Conservation (phyloP, 2,113 vertebrate genomes). For the Lepus europaeus region DNA sequence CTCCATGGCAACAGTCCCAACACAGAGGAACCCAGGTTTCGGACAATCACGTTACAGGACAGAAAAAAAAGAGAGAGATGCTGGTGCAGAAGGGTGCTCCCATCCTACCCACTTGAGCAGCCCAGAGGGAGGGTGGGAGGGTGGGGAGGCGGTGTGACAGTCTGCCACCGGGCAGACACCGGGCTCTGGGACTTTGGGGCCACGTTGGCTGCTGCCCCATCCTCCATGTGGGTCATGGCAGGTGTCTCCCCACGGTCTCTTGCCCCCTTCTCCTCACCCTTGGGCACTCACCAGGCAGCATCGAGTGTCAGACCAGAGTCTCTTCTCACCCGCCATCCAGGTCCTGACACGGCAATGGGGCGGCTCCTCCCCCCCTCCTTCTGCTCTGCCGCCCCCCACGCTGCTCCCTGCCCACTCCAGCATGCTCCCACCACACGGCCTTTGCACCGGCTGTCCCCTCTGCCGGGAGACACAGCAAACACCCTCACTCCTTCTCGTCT, state of each 20-base stretch:
- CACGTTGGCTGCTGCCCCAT: rapidly evolving
- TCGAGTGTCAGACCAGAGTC: background rate
- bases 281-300: rapidly evolving
- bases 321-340: background rate
- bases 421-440: background rate
- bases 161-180: background rate
- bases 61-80: background rate
- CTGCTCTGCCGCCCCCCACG: background rate
- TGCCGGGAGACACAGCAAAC: rapidly evolving
- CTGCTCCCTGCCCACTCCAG: background rate
- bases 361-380: rapidly evolving
- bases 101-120: background rate
- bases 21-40: background rate
- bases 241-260: no score
- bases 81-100: background rate
- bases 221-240: background rate
- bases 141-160: rapidly evolving
- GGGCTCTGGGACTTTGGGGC: rapidly evolving
- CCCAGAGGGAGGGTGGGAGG: background rate
- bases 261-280: background rate
- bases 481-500: background rate
- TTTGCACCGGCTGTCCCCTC: background rate
- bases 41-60: background rate
- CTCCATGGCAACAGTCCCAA: constrained; percentile 38
- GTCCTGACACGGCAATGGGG: background rate